Conservation (phyloP, 2,888 invertebrate species). For the Volucella zonaria region DNA sequence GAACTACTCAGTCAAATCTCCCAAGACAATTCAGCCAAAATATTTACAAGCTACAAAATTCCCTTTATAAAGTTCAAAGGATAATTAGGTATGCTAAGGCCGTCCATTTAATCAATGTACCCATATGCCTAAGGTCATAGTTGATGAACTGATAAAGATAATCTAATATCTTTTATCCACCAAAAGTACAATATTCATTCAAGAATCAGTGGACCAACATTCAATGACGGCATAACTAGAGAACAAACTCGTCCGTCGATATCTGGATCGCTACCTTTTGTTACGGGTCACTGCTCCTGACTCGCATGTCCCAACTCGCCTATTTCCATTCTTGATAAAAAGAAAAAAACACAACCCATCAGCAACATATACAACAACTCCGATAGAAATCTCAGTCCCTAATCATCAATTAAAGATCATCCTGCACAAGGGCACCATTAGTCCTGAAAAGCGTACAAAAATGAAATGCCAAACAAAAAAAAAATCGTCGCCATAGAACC, state of each 20-base stretch:
- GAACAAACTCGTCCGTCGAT: neutral
- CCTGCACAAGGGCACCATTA: conserved; percentile 27
- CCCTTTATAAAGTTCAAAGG: no score
- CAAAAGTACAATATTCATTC: no score
- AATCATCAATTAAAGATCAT: conserved; percentile 61
- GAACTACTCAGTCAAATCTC: no score
- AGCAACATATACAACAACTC: conserved; percentile 27
- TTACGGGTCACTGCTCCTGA: conserved; percentile 27
- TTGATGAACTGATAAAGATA: no score
- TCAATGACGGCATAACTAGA: conserved; percentile 18
- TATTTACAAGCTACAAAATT: no score
- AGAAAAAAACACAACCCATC: no score
- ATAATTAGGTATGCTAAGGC: no score
- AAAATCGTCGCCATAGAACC: conserved; percentile 35
- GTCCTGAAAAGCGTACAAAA: conserved; percentile 16
- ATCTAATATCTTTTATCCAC: no score
- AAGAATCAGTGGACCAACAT: conserved; percentile 18
- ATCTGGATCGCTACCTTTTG: conserved; percentile 18
- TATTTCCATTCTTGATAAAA: neutral
- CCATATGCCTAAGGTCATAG: no score
- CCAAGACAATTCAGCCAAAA: no score
- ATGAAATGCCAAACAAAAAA: neutral
- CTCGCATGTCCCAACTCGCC: conserved; percentile 2
- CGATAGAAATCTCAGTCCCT: conserved; percentile 16
- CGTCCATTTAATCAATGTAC: no score